Percentiles rank a stretch among this genome's conserved stretches.
phyloP scores from a whole-genome alignment of 2,113 vertebrate species.

The Nycticorax nycticorax region DNA sequence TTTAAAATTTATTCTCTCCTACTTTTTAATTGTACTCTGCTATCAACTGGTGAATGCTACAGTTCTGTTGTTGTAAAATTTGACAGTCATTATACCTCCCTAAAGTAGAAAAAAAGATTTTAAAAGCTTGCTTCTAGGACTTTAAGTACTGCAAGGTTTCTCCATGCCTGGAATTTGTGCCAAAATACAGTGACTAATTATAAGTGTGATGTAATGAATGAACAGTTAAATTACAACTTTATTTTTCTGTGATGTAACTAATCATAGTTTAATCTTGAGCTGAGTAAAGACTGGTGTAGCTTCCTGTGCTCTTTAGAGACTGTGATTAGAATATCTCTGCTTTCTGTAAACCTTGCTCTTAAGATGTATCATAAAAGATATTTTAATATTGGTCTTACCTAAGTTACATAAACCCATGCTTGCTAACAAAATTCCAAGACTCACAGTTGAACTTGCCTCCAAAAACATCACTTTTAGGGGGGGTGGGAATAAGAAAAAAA shows the following conservation, averaged over 20 bases:
- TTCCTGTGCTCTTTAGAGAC: neutral
- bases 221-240: neutral
- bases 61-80: neutral
- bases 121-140: neutral
- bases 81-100: neutral
- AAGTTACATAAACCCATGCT: neutral
- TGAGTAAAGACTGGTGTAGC: neutral
- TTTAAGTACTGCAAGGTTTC: neutral
- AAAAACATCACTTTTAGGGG: neutral
- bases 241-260: neutral
- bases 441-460: neutral
- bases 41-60: neutral
- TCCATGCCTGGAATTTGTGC: neutral
- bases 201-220: neutral
- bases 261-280: neutral
- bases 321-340: neutral
- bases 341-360: neutral
- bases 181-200: neutral
- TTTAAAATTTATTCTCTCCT: neutral
- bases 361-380: neutral
- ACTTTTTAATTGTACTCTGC: neutral
- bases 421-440: neutral
- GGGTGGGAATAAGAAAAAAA: no score
- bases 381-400: neutral
- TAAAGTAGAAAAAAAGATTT: neutral